Conservation (phyloP, 2,888 invertebrate genomes). For the Drosophila setosimentum region DNA sequence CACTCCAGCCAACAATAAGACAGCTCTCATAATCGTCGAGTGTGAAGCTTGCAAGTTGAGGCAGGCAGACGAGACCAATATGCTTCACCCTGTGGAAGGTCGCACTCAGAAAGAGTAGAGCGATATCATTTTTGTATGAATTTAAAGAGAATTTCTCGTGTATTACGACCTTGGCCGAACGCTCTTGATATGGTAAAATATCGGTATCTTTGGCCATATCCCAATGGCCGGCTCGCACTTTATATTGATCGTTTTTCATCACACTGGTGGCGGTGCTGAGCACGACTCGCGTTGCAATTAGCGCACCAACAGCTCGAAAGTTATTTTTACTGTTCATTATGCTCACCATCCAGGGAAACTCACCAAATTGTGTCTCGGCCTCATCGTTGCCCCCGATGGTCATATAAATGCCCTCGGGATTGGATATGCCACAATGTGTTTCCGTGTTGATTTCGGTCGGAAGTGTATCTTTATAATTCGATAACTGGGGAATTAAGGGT, state of each 20-base stretch:
- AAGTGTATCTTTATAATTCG: too few relatives aligned
- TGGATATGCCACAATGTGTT: conserved; percentile 14
- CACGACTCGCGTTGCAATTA: conserved; percentile 15
- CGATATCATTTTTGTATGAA: conserved; percentile 16
- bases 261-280: not conserved
- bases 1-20: conserved; percentile 39
- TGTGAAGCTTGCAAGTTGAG: rapidly evolving
- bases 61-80: conserved; percentile 24
- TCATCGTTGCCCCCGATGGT: not conserved
- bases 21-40: conserved; percentile 14
- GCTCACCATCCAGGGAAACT: conserved; percentile 44
- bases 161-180: not conserved
- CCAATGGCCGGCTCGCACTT: conserved; percentile 48
- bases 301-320: conserved; percentile 12
- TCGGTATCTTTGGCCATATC: conserved; percentile 14
- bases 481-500: too few relatives aligned
- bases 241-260: rapidly evolving
- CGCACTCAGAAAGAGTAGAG: conserved; percentile 21
- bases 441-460: rapidly evolving
- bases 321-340: not conserved
- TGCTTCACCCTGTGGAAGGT: conserved; percentile 1
- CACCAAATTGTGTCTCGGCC: conserved; percentile 28
- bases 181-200: conserved; percentile 23
- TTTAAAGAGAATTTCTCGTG: not conserved
- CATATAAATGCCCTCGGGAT: conserved; percentile 23